Percentiles rank a stretch among this genome's conserved stretches.
Evolutionary conservation across 2,888 invertebrate species (phyloP).

Genomic region (Noctua janthina): DNA sequence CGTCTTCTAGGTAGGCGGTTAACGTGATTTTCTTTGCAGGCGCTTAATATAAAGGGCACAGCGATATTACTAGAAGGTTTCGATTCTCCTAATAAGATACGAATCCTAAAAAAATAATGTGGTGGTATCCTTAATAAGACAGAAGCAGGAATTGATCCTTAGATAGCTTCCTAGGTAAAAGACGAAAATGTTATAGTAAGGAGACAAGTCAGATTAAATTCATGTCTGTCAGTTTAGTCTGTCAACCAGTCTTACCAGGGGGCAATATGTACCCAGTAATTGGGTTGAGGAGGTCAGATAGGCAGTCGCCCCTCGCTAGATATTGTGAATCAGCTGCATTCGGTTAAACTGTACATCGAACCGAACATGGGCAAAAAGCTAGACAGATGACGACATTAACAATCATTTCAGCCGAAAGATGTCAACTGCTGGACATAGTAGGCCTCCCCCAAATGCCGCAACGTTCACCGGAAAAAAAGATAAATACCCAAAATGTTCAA

Average conservation of each 20-base stretch:
- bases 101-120: not conserved
- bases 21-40: constrained; percentile 33
- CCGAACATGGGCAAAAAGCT: not conserved
- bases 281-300: not conserved
- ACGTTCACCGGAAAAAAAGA: no score
- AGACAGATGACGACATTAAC: not conserved
- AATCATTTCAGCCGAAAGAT: no score
- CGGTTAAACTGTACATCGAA: not conserved
- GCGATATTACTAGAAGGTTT: constrained; percentile 1
- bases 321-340: not conserved
- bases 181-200: not conserved
- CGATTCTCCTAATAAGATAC: no score
- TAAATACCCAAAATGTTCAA: no score
- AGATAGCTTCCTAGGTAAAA: not conserved
- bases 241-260: not conserved
- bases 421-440: no score
- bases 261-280: not conserved
- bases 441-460: no score
- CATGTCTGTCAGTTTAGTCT: not conserved
- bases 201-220: not conserved
- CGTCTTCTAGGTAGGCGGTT: constrained; percentile 55
- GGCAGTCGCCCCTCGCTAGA: not conserved
- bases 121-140: not conserved
- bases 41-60: constrained; percentile 19
- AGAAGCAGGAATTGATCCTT: not conserved